Percentiles rank a stretch among this genome's conserved stretches.
Conservation (phyloP, 64 coral and sea anemone genomes). For the Cladopsammia gracilis region DNA sequence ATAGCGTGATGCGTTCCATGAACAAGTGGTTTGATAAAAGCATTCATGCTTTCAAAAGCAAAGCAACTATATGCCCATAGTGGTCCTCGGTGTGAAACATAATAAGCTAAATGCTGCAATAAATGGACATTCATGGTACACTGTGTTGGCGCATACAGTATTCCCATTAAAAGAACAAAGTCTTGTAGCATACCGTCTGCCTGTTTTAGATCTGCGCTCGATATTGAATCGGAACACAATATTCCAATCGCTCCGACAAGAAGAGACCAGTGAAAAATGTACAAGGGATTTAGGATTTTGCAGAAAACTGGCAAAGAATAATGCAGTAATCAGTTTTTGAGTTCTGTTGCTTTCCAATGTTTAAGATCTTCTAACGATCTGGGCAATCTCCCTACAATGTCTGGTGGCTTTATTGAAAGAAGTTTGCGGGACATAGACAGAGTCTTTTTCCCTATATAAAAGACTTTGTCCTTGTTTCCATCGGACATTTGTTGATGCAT, state of each 20-base stretch:
- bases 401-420: slow-evolving; percentile 72
- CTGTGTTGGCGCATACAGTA: slow-evolving; percentile 50
- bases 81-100: slow-evolving; percentile 54
- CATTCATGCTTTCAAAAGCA: slow-evolving; percentile 69
- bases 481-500: slow-evolving; percentile 51
- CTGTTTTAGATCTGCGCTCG: slow-evolving; percentile 1
- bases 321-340: slow-evolving; percentile 70
- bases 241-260: slow-evolving; percentile 59
- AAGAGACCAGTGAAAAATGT: slow-evolving; percentile 53
- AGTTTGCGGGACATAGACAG: slow-evolving; percentile 42
- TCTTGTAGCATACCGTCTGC: slow-evolving; percentile 51
- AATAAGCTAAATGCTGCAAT: slow-evolving; percentile 44
- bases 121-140: too few species aligned
- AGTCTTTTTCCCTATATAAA: slow-evolving; percentile 60
- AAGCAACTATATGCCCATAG: slow-evolving; percentile 67
- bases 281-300: slow-evolving; percentile 51
- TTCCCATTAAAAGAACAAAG: too few species aligned
- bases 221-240: slow-evolving; percentile 59
- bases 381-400: slow-evolving; percentile 50
- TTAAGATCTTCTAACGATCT: slow-evolving; percentile 37
- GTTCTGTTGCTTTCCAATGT: slow-evolving; percentile 82
- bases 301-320: slow-evolving; percentile 53
- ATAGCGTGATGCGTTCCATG: too few species aligned
- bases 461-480: slow-evolving; percentile 51
- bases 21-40: too few species aligned